Conservation (phyloP, 2,888 invertebrate genomes). For the Melanotus villosus region DNA sequence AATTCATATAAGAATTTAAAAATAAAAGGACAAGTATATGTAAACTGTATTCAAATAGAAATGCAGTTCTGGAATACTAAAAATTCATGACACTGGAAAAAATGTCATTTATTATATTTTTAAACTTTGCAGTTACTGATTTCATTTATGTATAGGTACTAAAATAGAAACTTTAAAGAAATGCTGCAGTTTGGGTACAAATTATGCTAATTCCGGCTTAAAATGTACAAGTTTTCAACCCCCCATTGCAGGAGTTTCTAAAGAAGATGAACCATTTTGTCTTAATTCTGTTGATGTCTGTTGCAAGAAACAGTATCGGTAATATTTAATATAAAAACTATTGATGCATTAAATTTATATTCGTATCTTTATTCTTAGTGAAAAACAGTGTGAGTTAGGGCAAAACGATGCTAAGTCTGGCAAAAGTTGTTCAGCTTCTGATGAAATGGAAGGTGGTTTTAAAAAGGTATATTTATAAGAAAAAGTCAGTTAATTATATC, state of each 20-base stretch:
- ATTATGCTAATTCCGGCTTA: constrained; percentile 61
- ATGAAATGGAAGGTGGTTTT: constrained; percentile 48
- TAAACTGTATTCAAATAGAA: constrained; percentile 18
- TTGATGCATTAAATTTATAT: neutral
- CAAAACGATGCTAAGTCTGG: constrained; percentile 70
- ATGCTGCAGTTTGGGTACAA: constrained; percentile 64
- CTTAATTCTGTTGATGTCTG: constrained; percentile 76
- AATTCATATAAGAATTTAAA: constrained; percentile 32
- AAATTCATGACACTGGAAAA: constrained; percentile 4
- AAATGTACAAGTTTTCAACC: constrained; percentile 61
- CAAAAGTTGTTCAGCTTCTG: constrained; percentile 60
- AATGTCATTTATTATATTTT: neutral
- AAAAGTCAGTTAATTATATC: too few relatives aligned
- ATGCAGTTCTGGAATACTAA: constrained; percentile 12
- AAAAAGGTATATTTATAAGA: constrained; percentile 53
- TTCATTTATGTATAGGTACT: constrained; percentile 57
- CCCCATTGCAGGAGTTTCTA: constrained; percentile 71
- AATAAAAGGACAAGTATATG: constrained; percentile 23
- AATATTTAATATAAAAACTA: constrained; percentile 23
- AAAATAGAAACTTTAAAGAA: constrained; percentile 60
- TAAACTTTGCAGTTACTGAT: neutral
- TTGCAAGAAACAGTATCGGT: constrained; percentile 72
- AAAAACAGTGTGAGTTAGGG: constrained; percentile 70
- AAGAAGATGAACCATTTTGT: constrained; percentile 74
- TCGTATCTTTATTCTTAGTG: constrained; percentile 60